Conservation (phyloP, 2,113 vertebrate genomes). For the Syngnathus floridae region DNA sequence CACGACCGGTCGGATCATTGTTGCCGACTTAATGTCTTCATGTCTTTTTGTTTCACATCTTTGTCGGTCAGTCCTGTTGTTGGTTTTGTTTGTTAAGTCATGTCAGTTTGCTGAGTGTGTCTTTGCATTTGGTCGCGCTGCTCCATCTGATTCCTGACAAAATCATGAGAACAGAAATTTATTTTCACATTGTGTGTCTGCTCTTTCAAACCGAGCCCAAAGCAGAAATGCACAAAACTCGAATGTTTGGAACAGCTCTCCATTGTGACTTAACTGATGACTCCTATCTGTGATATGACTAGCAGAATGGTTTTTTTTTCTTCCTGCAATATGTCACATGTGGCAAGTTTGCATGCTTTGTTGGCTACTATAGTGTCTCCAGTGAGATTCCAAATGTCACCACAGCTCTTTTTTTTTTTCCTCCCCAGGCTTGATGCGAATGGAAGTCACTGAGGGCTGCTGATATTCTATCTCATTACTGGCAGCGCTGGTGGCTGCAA, state of each 20-base stretch:
- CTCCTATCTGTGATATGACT: conserved; percentile 28
- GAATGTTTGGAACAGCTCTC: conserved; percentile 39
- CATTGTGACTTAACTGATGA: conserved; percentile 36
- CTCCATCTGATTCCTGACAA: not conserved
- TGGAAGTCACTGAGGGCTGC: conserved; percentile 51
- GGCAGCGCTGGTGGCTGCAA: conserved; percentile 49
- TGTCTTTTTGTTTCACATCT: too few relatives aligned
- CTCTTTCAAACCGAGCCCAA: not conserved
- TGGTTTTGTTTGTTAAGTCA: too few relatives aligned
- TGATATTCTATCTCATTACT: conserved; percentile 70
- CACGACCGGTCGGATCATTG: too few relatives aligned
- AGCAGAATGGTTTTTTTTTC: conserved; percentile 17
- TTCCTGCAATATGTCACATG: conserved; percentile 40
- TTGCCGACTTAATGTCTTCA: too few relatives aligned
- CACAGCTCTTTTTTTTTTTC: conserved; percentile 25
- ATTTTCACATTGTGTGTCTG: not conserved
- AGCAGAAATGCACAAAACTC: conserved; percentile 17
- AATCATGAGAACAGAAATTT: not conserved
- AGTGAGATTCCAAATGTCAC: conserved; percentile 67
- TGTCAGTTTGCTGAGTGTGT: too few relatives aligned
- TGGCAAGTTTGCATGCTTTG: conserved; percentile 30
- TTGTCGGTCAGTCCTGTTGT: too few relatives aligned
- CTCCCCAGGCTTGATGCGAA: conserved; percentile 62
- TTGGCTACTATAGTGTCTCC: conserved; percentile 55
- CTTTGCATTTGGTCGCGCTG: too few relatives aligned